These are phyloP conservation scores for Thaumatotibia leucotreta DNA, from an alignment of 1,140 invertebrate genomes.

Conservation along the genomic window DNA sequence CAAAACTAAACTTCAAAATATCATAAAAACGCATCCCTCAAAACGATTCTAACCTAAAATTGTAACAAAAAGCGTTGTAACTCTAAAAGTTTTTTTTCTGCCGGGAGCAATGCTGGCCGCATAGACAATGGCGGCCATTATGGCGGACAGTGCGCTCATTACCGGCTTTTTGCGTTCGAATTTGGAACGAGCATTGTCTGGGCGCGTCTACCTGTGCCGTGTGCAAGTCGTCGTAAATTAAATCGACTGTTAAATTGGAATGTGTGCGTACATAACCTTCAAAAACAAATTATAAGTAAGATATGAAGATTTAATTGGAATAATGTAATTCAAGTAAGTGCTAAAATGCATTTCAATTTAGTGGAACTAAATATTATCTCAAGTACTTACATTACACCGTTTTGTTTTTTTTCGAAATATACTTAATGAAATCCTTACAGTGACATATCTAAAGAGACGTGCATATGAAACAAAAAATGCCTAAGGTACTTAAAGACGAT, in stretches of 20 bases:
- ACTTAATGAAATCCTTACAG: background rate
- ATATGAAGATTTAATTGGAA: too few species aligned
- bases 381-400: too few species aligned
- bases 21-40: constrained; percentile 14
- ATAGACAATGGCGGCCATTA: constrained; percentile 69
- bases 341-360: too few species aligned
- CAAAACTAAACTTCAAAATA: constrained; percentile 25
- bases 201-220: constrained; percentile 61
- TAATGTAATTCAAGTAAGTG: too few species aligned
- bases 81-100: constrained; percentile 33
- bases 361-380: too few species aligned
- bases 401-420: too few species aligned
- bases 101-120: constrained; percentile 45
- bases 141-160: constrained; percentile 62
- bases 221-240: background rate
- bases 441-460: constrained; percentile 16
- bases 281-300: too few species aligned
- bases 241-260: background rate
- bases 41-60: constrained; percentile 2
- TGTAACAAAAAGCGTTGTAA: constrained; percentile 10
- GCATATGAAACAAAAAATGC: constrained; percentile 15
- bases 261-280: background rate
- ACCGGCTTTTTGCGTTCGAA: constrained; percentile 62
- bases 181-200: constrained; percentile 47
- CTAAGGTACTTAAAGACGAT: constrained; percentile 23